Evolutionary conservation across 2,113 vertebrate genomes (phyloP), one percentile per base, ranked within the genome.

Genomic region (Misgurnus anguillicaudatus): DNA sequence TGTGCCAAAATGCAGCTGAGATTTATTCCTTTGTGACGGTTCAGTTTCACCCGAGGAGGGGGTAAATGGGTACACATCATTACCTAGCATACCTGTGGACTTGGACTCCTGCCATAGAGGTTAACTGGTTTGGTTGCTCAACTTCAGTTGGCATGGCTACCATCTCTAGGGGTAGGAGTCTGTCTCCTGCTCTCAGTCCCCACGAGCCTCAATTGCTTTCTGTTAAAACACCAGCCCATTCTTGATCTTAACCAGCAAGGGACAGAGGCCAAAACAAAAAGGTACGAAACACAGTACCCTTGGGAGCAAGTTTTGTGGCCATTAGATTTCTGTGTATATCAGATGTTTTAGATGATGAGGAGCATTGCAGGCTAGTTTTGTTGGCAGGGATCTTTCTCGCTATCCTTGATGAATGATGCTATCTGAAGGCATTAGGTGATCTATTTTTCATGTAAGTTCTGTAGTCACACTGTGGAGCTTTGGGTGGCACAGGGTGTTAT

Each of bases 401-500:
- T 39, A 17, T 58, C n/a, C 19, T 36, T 92, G 92, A 92, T 93
- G 87, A 92, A 93, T 92, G 91, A 87, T 85, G 90, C 90, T 90
- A 87, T 93, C 91, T 90, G 77, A 85, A 86, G 86, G 91, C 89
- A 91, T 92, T 92, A 93, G 88, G 87, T 88, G 88, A 88, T 91
- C 90, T 90, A 92, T 92, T 92, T 93, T 90, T 93, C 90, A 92
- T 89, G 85, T 83, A 24, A 86, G 87, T 85, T 85, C 84, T 80
- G 85, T 53, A 87, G 88, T 89, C 89, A 74, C 58, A 80, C 31
- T 1, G 7, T 16, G 77, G 16, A 31, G 62, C 58, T 69, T 9
- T 6, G 38, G 66, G 74, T 53, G 65, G 38, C 39, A 13, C 1
- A 4, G 66, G 68, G 85, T 86, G 84, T 89, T 80, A 69, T 83